Percentiles rank a stretch among this genome's conserved stretches.
Evolutionary conservation across 2,113 vertebrate species (phyloP).

Genomic region (Mormyrus lacerda): DNA sequence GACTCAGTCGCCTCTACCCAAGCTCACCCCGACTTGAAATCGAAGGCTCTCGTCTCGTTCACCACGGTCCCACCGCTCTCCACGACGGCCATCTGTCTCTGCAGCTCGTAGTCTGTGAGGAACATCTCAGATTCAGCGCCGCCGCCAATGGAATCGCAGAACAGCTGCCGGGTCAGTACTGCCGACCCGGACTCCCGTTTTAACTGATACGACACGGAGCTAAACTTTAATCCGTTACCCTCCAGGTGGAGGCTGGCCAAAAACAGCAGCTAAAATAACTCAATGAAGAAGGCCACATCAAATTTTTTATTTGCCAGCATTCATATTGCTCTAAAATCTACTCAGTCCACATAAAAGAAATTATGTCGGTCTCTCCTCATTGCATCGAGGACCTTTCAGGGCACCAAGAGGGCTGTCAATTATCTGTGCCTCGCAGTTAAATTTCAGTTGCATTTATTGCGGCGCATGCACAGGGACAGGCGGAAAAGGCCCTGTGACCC

Average conservation of each 20-base stretch:
- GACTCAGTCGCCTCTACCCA: neutral
- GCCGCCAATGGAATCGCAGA: neutral
- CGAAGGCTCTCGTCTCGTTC: conserved; percentile 90
- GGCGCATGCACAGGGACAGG: too few species aligned
- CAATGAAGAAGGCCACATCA: neutral
- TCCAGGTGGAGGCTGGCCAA: neutral
- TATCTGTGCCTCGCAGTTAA: too few species aligned
- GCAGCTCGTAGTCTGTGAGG: conserved; percentile 88
- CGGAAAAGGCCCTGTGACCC: neutral
- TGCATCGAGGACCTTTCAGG: neutral
- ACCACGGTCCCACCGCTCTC: conserved; percentile 73
- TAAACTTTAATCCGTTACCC: neutral
- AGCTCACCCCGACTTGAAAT: conserved; percentile 85
- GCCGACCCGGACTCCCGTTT: neutral
- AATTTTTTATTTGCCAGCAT: neutral
- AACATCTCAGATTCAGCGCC: conserved; percentile 25
- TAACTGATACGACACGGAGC: neutral
- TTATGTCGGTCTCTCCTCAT: neutral
- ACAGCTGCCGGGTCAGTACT: neutral
- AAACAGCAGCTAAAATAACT: neutral
- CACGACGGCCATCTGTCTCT: conserved; percentile 80
- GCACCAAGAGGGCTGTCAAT: neutral
- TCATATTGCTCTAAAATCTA: neutral
- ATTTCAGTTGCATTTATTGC: too few species aligned
- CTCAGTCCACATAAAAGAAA: neutral